Conservation (phyloP, 1,140 invertebrate genomes). For the Eubasilissa regina region DNA sequence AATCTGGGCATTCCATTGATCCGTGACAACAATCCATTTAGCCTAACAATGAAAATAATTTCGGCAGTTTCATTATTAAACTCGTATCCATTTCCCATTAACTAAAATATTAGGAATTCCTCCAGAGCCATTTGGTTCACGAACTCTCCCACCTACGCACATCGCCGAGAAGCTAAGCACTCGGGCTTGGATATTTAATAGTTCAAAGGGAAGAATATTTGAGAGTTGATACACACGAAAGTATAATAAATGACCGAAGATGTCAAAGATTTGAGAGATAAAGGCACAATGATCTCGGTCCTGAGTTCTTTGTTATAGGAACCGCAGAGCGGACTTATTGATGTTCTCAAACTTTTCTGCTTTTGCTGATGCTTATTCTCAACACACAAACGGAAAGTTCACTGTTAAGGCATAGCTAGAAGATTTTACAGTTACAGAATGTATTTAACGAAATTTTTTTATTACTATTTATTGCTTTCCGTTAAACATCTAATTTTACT, state of each 20-base stretch:
- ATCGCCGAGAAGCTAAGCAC: neutral
- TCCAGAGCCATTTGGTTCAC: constrained; percentile 28
- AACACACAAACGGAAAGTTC: no score
- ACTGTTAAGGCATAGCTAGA: no score
- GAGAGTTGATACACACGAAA: constrained; percentile 44
- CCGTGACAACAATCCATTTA: constrained; percentile 33
- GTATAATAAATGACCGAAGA: constrained; percentile 58
- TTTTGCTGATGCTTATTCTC: no score
- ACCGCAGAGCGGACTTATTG: constrained; percentile 12
- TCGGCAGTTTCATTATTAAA: neutral
- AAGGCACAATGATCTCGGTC: constrained; percentile 41
- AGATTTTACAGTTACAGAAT: no score
- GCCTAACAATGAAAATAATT: no score
- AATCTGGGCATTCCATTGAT: neutral
- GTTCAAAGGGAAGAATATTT: constrained; percentile 31
- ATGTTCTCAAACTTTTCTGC: constrained; percentile 27
- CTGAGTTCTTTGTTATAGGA: constrained; percentile 12
- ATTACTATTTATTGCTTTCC: no score
- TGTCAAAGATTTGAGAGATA: constrained; percentile 60
- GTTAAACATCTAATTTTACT: no score
- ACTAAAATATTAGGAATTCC: neutral
- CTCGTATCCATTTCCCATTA: constrained; percentile 38
- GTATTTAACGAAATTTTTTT: no score
- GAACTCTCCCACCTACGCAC: constrained; percentile 25
- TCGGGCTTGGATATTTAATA: constrained; percentile 20